phyloP scores from a whole-genome alignment of 2,888 invertebrate species.

The Tanypteryx hageni region DNA sequence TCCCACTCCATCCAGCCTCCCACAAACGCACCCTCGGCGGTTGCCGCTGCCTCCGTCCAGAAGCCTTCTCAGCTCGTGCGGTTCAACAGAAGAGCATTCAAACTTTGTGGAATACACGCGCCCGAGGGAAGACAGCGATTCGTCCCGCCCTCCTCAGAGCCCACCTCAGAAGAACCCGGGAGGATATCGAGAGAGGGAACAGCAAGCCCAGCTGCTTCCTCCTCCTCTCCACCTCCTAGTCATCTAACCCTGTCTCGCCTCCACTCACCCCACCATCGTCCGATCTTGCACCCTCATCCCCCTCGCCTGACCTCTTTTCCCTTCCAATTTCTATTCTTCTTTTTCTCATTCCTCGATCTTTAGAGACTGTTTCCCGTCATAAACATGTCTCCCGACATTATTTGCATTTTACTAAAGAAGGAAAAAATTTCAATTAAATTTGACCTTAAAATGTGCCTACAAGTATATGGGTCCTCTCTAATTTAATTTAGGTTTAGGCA shows the following conservation, averaged over 20 bases:
- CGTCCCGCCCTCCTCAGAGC: not conserved
- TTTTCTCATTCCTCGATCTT: not conserved
- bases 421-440: too few species aligned
- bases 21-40: not conserved
- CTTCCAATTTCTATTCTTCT: not conserved
- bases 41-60: conserved; percentile 32
- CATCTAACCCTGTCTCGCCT: not conserved
- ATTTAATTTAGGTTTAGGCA: too few species aligned
- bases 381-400: not conserved
- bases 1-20: not conserved
- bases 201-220: not conserved
- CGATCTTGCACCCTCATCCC: not conserved
- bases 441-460: too few species aligned
- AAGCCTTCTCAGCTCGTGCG: conserved; percentile 19
- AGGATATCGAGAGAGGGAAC: not conserved
- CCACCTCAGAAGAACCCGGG: not conserved
- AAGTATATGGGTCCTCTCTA: too few species aligned
- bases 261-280: not conserved
- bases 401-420: not conserved
- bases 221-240: not conserved
- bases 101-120: not conserved
- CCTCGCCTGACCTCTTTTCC: not conserved
- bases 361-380: not conserved
- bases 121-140: conserved; percentile 22
- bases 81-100: not conserved